phyloP scores from a whole-genome alignment of 2,113 vertebrate genomes.

The Ceuthmochares aereus region DNA sequence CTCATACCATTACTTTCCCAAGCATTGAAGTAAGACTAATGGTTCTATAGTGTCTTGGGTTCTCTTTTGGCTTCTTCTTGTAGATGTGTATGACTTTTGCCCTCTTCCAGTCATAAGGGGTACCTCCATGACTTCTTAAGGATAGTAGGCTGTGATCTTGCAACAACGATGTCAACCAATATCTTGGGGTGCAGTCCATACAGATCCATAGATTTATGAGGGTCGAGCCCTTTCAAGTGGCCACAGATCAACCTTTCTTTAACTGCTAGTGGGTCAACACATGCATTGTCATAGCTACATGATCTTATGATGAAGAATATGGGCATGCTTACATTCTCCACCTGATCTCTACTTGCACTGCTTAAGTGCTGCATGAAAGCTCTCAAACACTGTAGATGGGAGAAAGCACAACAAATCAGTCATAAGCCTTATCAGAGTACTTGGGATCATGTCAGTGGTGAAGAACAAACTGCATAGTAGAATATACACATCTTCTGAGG shows the following conservation, averaged over 20 bases:
- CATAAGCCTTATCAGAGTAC: neutral
- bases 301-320: neutral
- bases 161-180: neutral
- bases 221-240: neutral
- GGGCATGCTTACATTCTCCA: neutral
- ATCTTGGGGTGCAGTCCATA: neutral
- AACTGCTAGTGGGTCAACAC: rapidly evolving
- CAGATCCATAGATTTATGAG: neutral
- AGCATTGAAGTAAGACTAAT: neutral
- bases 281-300: neutral
- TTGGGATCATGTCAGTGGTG: neutral
- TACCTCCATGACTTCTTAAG: neutral
- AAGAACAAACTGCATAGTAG: neutral
- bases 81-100: neutral
- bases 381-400: neutral
- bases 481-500: neutral
- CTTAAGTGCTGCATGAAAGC: neutral
- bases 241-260: neutral
- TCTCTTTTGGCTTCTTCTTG: neutral
- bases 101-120: neutral
- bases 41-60: neutral
- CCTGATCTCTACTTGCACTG: neutral
- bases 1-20: neutral
- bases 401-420: neutral
- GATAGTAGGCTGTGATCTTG: neutral